A percentile compares a stretch with the other conserved stretches of the same genome.
Evolutionary conservation across 2,797 vertebrate species (phyloP).

Genomic region (Coranthus polyacanthus): DNA sequence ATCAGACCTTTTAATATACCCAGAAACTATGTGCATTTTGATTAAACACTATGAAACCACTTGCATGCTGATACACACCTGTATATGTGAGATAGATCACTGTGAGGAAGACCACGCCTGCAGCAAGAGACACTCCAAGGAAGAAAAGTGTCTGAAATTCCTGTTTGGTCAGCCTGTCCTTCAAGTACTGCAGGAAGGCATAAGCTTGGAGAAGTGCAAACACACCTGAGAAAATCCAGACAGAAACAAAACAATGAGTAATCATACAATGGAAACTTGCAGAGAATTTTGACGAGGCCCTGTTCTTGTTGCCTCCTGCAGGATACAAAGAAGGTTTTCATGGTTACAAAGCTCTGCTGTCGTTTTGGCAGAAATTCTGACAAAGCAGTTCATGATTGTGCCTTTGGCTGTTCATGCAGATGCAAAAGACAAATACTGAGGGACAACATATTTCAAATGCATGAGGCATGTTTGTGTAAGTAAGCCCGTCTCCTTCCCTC

Average conservation of each 20-base stretch:
- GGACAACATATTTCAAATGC: constrained; percentile 57
- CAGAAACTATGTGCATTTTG: not conserved
- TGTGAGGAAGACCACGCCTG: constrained; percentile 94
- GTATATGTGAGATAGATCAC: constrained; percentile 99
- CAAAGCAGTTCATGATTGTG: constrained; percentile 31
- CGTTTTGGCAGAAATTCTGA: constrained; percentile 37
- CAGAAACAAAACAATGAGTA: constrained; percentile 41
- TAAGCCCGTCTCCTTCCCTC: constrained; percentile 23
- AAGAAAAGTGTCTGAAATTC: constrained; percentile 99
- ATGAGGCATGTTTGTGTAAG: constrained; percentile 45
- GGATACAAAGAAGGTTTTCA: constrained; percentile 49
- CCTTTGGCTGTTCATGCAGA: constrained; percentile 47
- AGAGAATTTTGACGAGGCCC: constrained; percentile 55
- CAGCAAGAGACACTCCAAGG: constrained; percentile 95
- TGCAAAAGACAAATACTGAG: constrained; percentile 53
- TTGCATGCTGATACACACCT: constrained; percentile 85
- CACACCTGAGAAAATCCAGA: constrained; percentile 85
- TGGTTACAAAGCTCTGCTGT: constrained; percentile 25
- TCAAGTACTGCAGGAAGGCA: constrained; percentile 96
- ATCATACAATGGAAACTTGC: constrained; percentile 23
- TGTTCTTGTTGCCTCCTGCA: constrained; percentile 44
- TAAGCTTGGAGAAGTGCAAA: constrained; percentile 98
- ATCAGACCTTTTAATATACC: too few relatives aligned
- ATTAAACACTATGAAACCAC: not conserved
- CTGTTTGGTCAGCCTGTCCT: constrained; percentile 96